Evolutionary conservation across 1,140 invertebrate species (phyloP).

Genomic region (Akabosia matsudoensis): DNA sequence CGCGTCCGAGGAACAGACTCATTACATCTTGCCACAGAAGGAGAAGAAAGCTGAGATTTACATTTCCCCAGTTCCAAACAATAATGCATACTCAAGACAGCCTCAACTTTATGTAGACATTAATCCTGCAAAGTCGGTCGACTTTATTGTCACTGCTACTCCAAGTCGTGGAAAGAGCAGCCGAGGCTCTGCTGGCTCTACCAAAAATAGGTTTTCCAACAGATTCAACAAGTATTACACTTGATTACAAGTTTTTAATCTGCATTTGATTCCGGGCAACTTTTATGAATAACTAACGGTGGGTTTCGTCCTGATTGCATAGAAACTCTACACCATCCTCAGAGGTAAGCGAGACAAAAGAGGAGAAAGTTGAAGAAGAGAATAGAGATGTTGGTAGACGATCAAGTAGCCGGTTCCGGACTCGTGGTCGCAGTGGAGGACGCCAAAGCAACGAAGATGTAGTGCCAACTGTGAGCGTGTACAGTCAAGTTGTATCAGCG

Average conservation of each 20-base stretch:
- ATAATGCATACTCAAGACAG: slow-evolving; percentile 42
- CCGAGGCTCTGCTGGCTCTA: slow-evolving; percentile 26
- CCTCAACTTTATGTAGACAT: slow-evolving; percentile 44
- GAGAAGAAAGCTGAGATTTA: slow-evolving; percentile 44
- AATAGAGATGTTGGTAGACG: neutral
- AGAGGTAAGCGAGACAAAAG: neutral
- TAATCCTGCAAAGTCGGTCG: slow-evolving; percentile 37
- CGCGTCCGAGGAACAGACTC: slow-evolving; percentile 41
- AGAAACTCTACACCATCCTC: slow-evolving; percentile 8
- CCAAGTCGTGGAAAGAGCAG: slow-evolving; percentile 40
- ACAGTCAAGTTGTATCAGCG: slow-evolving; percentile 39
- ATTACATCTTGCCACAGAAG: slow-evolving; percentile 43
- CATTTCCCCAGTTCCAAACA: slow-evolving; percentile 40
- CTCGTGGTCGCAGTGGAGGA: neutral
- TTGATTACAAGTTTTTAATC: neutral
- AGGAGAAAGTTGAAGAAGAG: slow-evolving; percentile 24
- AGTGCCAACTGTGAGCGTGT: slow-evolving; percentile 37
- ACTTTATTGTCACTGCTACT: slow-evolving; percentile 42
- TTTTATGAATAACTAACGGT: too few species aligned
- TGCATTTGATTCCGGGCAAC: neutral
- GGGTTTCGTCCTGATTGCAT: too few species aligned
- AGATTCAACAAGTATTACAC: slow-evolving; percentile 29
- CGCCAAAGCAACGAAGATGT: slow-evolving; percentile 22
- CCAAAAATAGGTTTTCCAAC: slow-evolving; percentile 37
- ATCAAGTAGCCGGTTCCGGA: slow-evolving; percentile 28